These are phyloP conservation scores for Chrysemys picta DNA, from an alignment of 2,113 vertebrate genomes.

Conservation along the genomic window DNA sequence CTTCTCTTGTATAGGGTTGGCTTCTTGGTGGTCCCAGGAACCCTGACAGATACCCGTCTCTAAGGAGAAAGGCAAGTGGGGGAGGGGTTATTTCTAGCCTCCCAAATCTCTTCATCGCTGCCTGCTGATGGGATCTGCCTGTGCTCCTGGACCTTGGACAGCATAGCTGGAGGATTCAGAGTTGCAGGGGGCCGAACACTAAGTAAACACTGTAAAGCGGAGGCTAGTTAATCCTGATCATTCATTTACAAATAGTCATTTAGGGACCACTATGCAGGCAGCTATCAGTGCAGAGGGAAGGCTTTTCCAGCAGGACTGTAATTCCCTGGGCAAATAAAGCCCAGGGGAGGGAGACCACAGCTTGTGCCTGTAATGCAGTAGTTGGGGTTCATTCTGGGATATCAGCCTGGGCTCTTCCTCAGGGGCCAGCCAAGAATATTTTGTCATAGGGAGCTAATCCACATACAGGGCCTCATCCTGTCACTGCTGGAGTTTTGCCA, in stretches of 20 bases:
- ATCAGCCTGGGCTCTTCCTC: background rate
- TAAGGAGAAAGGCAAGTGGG: background rate
- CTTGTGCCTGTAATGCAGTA: background rate
- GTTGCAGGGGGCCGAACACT: background rate
- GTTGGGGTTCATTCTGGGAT: background rate
- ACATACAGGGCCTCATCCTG: background rate
- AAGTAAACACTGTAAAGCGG: background rate
- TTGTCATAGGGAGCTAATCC: background rate
- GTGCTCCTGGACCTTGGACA: background rate
- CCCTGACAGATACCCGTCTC: background rate
- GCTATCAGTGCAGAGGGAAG: constrained; percentile 36
- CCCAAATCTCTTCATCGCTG: background rate
- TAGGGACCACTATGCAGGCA: constrained; percentile 22
- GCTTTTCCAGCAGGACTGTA: constrained; percentile 62
- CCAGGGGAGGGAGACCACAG: background rate
- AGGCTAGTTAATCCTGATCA: constrained; percentile 50
- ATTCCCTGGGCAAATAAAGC: constrained; percentile 53
- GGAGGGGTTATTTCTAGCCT: background rate
- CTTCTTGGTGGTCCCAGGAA: background rate
- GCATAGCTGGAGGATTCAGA: background rate
- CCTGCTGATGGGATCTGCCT: background rate
- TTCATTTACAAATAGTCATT: constrained; percentile 57
- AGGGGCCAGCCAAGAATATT: background rate
- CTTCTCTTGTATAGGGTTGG: background rate
- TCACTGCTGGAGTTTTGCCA: background rate